A percentile compares a stretch with the other conserved stretches of the same genome.
Evolutionary conservation across 2,888 invertebrate species (phyloP).

Genomic region (Eupithecia tripunctaria): DNA sequence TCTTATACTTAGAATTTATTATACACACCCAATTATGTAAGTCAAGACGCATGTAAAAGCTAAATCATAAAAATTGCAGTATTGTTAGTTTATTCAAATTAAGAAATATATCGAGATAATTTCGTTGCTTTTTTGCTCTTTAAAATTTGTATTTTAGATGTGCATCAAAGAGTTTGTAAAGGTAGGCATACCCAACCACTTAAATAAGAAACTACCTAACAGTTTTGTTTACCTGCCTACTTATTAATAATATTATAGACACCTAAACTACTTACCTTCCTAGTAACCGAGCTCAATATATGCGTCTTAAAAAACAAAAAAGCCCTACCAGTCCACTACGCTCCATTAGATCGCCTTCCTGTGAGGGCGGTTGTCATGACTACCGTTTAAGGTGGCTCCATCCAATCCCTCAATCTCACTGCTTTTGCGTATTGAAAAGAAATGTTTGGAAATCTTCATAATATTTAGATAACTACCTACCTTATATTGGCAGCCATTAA

Average conservation of each 20-base stretch:
- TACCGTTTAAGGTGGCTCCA: constrained; percentile 42
- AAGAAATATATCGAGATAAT: neutral
- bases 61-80: neutral
- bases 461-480: constrained; percentile 15
- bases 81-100: neutral
- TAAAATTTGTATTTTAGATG: neutral
- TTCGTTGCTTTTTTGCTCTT: neutral
- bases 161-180: neutral
- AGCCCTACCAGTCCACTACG: constrained; percentile 20
- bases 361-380: constrained; percentile 46
- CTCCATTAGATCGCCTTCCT: constrained; percentile 40
- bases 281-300: neutral
- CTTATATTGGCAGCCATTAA: neutral
- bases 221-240: neutral
- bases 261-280: neutral
- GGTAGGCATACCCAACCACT: neutral
- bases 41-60: too few relatives aligned
- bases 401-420: constrained; percentile 22
- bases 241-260: neutral
- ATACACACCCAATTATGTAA: too few relatives aligned
- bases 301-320: constrained; percentile 4
- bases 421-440: constrained; percentile 16
- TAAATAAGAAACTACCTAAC: neutral
- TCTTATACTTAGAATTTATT: too few relatives aligned
- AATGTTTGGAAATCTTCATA: constrained; percentile 22